These are phyloP conservation scores for Galemys pyrenaicus DNA, from an alignment of 2,113 vertebrate genomes.

Conservation along the genomic window DNA sequence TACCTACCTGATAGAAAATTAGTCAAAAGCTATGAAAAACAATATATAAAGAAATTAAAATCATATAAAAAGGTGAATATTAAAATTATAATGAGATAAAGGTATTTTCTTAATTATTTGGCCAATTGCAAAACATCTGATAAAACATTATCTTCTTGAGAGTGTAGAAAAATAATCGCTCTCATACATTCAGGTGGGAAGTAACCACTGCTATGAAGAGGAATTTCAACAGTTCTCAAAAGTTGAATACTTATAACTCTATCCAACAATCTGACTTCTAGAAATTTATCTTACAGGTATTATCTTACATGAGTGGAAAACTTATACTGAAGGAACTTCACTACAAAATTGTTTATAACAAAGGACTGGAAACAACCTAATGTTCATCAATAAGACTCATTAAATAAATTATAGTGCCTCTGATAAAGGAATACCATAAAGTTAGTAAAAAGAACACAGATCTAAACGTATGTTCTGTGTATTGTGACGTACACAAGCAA, in stretches of 20 bases:
- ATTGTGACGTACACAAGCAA: background rate
- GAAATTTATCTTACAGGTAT: background rate
- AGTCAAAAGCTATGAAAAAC: background rate
- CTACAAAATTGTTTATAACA: background rate
- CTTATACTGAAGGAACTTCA: background rate
- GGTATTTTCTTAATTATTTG: background rate
- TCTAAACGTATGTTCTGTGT: background rate
- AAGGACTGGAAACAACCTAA: background rate
- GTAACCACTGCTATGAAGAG: background rate
- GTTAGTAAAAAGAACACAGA: background rate
- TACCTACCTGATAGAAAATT: background rate
- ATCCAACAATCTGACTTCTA: background rate
- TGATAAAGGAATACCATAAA: background rate
- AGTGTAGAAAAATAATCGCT: background rate
- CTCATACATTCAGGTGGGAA: no score
- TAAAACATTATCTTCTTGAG: background rate
- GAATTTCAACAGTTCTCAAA: background rate
- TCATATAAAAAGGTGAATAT: background rate
- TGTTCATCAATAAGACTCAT: background rate
- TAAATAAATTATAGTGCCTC: background rate
- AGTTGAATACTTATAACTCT: background rate
- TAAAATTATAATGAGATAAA: background rate
- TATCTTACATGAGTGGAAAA: background rate
- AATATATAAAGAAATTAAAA: background rate
- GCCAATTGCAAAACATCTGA: background rate